Conservation (phyloP, 1,140 invertebrate genomes). For the Aphelenchoides besseyi region DNA sequence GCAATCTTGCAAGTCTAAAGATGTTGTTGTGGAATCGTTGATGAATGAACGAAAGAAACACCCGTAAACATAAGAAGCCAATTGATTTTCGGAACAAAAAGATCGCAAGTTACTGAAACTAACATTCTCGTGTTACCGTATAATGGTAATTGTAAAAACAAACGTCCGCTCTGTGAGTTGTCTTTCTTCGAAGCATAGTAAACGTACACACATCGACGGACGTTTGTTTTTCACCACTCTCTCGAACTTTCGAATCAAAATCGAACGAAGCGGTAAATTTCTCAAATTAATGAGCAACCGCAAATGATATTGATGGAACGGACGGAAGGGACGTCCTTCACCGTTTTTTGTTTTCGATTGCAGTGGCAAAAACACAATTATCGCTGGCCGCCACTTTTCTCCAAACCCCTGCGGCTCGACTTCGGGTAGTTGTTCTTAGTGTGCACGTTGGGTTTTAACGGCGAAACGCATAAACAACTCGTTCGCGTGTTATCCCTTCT, state of each 20-base stretch:
- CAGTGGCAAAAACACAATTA: background rate
- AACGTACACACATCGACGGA: background rate
- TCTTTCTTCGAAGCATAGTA: too few species aligned
- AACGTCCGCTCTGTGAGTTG: too few species aligned
- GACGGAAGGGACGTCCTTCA: background rate
- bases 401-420: background rate
- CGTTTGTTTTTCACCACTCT: background rate
- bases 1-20: too few species aligned
- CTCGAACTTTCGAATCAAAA: background rate
- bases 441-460: background rate
- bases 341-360: background rate
- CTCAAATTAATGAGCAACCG: background rate
- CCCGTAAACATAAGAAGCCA: too few species aligned
- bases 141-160: too few species aligned
- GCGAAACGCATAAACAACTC: background rate
- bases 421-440: background rate
- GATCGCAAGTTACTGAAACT: too few species aligned
- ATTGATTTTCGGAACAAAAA: too few species aligned
- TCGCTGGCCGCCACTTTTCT: background rate
- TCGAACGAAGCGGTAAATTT: background rate
- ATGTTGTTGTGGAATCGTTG: too few species aligned
- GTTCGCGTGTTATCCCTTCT: constrained; percentile 2
- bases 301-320: background rate
- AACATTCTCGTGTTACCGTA: too few species aligned
- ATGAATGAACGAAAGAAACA: too few species aligned